Evolutionary conservation across 2,797 vertebrate genomes (phyloP).

Genomic region (Rhinichthys osculus): DNA sequence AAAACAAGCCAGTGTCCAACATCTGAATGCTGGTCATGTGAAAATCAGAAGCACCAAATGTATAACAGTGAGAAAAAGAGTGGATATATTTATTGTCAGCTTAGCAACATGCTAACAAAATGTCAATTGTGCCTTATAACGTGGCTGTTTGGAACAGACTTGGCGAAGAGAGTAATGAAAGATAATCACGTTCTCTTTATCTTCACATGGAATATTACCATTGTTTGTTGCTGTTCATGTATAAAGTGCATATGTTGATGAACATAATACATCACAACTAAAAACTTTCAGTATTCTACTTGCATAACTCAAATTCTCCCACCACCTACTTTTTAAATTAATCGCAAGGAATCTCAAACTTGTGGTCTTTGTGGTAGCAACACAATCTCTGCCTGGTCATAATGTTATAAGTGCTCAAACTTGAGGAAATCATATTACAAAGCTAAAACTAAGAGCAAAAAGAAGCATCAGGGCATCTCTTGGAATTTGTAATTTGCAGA

Average conservation of each 20-base stretch:
- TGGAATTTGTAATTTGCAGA: neutral
- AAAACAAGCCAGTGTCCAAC: conserved; percentile 63
- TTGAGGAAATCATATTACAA: neutral
- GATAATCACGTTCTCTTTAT: neutral
- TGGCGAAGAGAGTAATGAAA: neutral
- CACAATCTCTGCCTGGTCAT: neutral
- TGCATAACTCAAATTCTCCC: neutral
- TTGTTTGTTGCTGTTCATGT: neutral
- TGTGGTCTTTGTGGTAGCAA: neutral
- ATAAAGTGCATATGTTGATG: neutral
- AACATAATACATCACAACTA: neutral
- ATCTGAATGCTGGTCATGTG: neutral
- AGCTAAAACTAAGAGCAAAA: neutral
- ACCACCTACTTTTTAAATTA: neutral
- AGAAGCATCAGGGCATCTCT: neutral
- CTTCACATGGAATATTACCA: neutral
- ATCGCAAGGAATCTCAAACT: neutral
- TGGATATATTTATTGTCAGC: neutral
- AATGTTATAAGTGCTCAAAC: neutral
- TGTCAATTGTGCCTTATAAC: neutral
- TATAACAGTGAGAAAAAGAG: neutral
- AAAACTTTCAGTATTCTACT: neutral
- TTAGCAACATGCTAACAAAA: neutral
- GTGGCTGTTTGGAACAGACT: neutral
- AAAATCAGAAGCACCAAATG: neutral